Conservation (phyloP, 1,140 invertebrate species). For the Conus betulinus region DNA sequence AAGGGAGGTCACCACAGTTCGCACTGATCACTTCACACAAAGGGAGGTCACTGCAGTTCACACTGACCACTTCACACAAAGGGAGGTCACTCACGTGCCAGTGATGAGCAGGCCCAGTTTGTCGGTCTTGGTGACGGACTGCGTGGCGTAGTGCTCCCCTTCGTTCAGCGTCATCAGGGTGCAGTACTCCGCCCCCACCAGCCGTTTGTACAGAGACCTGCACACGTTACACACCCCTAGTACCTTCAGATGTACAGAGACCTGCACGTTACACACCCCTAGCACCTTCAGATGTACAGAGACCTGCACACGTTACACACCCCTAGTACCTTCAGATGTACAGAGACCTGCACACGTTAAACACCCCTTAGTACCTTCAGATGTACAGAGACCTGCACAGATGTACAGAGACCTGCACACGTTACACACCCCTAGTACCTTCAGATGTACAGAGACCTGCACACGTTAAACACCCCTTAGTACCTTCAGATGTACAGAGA, state of each 20-base stretch:
- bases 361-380: too few species aligned
- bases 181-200: conserved; percentile 88
- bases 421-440: too few species aligned
- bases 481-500: too few species aligned
- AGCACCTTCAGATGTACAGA: not conserved
- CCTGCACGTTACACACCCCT: not conserved
- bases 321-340: too few species aligned
- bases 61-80: too few species aligned
- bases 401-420: too few species aligned
- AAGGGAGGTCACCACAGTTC: too few species aligned
- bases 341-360: too few species aligned
- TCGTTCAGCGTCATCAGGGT: conserved; percentile 89
- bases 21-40: not conserved
- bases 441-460: too few species aligned
- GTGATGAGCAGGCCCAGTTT: conserved; percentile 85
- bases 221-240: not conserved
- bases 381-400: too few species aligned
- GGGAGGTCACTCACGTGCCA: conserved; percentile 80
- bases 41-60: too few species aligned
- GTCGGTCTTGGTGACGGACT: conserved; percentile 90
- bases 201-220: conserved; percentile 86
- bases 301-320: conserved; percentile 79
- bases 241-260: not conserved
- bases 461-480: too few species aligned
- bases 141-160: conserved; percentile 90